Evolutionary conservation across 2,797 vertebrate species (phyloP).

Genomic region (Fundulus diaphanus): DNA sequence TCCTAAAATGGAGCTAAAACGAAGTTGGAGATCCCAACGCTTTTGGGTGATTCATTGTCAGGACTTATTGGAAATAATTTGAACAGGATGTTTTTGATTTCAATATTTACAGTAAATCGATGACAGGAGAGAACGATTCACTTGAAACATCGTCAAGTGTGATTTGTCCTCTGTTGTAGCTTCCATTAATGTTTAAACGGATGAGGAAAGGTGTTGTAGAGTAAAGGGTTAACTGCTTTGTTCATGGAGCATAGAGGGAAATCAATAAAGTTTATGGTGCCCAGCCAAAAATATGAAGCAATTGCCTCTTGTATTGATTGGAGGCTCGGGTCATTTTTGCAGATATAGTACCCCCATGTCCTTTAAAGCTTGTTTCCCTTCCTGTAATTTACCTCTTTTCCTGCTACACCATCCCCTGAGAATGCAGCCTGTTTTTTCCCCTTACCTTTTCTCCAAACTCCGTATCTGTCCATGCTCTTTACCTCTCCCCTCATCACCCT

Average conservation of each 20-base stretch:
- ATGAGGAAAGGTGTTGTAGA: constrained; percentile 21
- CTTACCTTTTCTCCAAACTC: constrained; percentile 8
- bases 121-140: constrained; percentile 9
- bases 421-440: neutral
- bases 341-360: constrained; percentile 37
- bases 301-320: constrained; percentile 60
- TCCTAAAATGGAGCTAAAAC: constrained; percentile 49
- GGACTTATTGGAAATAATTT: constrained; percentile 23
- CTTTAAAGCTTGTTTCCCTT: constrained; percentile 20
- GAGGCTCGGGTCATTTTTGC: constrained; percentile 46
- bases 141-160: constrained; percentile 23
- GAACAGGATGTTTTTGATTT: constrained; percentile 40
- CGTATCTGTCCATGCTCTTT: constrained; percentile 10
- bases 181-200: constrained; percentile 15
- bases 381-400: constrained; percentile 18
- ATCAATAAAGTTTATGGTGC: constrained; percentile 69
- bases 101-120: constrained; percentile 28
- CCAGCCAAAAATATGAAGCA: constrained; percentile 64
- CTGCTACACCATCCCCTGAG: neutral
- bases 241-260: constrained; percentile 30
- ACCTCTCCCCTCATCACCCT: neutral
- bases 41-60: constrained; percentile 40
- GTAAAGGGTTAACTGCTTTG: constrained; percentile 57
- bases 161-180: constrained; percentile 13
- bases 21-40: constrained; percentile 16